Evolutionary conservation across 2,113 vertebrate genomes (phyloP).

Genomic region (Coregonus clupeaformis): DNA sequence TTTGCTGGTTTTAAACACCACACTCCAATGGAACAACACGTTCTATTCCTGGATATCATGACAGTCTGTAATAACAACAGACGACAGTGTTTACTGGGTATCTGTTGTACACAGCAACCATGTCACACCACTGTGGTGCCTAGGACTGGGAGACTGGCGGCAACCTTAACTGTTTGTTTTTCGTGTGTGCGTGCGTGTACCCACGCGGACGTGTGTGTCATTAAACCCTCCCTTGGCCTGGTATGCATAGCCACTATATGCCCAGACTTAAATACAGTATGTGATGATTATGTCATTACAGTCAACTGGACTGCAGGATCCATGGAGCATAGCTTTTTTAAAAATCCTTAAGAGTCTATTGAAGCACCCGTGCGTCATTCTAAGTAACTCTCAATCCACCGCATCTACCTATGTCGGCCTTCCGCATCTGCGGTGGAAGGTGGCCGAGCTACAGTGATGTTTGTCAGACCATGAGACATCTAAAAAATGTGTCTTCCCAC

Average conservation of each 20-base stretch:
- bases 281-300: background rate
- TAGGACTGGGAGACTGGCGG: background rate
- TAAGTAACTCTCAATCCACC: too few species aligned
- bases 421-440: too few species aligned
- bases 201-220: background rate
- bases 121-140: background rate
- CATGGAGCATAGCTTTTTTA: too few species aligned
- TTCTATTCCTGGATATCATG: background rate
- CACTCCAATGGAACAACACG: background rate
- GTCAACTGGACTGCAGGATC: background rate
- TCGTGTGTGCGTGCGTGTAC: slow-evolving; percentile 3
- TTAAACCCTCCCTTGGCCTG: too few species aligned
- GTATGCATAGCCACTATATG: too few species aligned
- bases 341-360: too few species aligned
- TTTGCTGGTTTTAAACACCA: background rate
- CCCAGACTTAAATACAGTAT: background rate
- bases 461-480: too few species aligned
- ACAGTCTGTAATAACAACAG: background rate
- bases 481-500: too few species aligned
- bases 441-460: too few species aligned
- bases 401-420: too few species aligned
- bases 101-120: background rate
- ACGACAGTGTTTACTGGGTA: background rate
- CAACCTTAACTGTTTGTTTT: background rate
- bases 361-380: too few species aligned